Percentiles rank a stretch among this genome's conserved stretches.
Evolutionary conservation across 2,113 vertebrate genomes (phyloP).

Genomic region (Tenebrosternarchus preto): DNA sequence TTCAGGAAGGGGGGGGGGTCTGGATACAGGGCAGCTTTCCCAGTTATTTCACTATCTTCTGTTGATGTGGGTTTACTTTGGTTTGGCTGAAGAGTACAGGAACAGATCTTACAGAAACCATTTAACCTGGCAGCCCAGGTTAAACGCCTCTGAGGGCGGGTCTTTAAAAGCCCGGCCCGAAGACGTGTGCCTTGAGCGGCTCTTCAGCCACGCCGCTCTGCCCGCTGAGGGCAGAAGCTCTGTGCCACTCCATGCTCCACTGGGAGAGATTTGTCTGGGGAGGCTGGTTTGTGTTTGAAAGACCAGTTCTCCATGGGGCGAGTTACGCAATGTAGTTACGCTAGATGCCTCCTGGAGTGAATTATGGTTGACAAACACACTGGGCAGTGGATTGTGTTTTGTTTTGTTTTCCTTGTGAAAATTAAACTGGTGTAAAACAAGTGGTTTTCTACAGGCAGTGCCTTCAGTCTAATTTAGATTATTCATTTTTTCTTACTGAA

Average conservation of each 20-base stretch:
- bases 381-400: constrained; percentile 46
- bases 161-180: constrained; percentile 68
- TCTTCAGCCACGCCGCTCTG: too few relatives aligned
- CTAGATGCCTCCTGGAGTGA: constrained; percentile 30
- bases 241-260: neutral
- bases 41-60: constrained; percentile 10
- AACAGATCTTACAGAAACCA: constrained; percentile 52
- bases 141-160: constrained; percentile 55
- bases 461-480: neutral
- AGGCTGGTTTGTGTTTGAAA: constrained; percentile 47
- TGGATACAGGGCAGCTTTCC: neutral
- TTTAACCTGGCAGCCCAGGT: constrained; percentile 46
- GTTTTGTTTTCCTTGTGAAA: constrained; percentile 55
- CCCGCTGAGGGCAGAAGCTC: too few relatives aligned
- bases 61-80: constrained; percentile 55
- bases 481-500: neutral
- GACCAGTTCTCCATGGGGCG: constrained; percentile 35
- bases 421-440: constrained; percentile 51
- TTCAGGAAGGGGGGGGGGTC: neutral
- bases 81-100: constrained; percentile 53
- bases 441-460: constrained; percentile 31
- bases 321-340: neutral
- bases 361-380: constrained; percentile 56
- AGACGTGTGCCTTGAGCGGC: neutral
- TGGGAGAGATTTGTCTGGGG: neutral